Evolutionary conservation across 2,113 vertebrate species (phyloP), one percentile per base, ranked within the genome.

Genomic region (Girardinichthys multiradiatus): DNA sequence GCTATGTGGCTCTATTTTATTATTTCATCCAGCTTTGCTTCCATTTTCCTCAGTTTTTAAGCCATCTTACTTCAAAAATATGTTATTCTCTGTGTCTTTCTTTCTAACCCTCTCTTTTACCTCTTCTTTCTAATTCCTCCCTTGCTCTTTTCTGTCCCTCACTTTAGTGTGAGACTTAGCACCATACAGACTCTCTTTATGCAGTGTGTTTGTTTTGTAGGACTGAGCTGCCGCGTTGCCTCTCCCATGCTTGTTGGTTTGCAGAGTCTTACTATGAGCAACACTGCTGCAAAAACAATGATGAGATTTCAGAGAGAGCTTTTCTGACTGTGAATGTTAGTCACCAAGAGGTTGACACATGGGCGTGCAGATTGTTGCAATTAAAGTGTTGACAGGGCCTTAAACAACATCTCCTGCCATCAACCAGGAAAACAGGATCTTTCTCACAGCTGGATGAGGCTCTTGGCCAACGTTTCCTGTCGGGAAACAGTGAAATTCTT

Each of bases 131-230:
- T 66, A 45, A 64, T 54, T 31, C 37, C 48, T 54, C 24, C 8
- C 24, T 51, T 19, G 9, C 57, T 77, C 61, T 68, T 24, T 37
- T 37, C 76, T 72, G 57, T 51, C 68, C 87, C 48, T 81, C 86
- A 82, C 83, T 67, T 70, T 30, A 24, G 82, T 89, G 82, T 84
- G 80, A 85, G 77, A 85, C 77, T 62, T 76, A 48, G 72, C 85
- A 84, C 83, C 81, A 83, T 82, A 86, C 77, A 89, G 87, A 68
- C 79, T 69, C 69, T 65, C 81, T 86, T 87, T 78, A 88, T 86
- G 83, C 70, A 5, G 42, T 28, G 61, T 42, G 84, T 89, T 88
- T 82, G 80, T 85, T 85, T 80, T 84, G 80, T 61, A 76, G 70
- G 69, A 64, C 68, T 30, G 8, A 68, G 70, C 79, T 61, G 65